phyloP scores from a whole-genome alignment of 1,140 invertebrate genomes.

The Conopomorpha cramerella region DNA sequence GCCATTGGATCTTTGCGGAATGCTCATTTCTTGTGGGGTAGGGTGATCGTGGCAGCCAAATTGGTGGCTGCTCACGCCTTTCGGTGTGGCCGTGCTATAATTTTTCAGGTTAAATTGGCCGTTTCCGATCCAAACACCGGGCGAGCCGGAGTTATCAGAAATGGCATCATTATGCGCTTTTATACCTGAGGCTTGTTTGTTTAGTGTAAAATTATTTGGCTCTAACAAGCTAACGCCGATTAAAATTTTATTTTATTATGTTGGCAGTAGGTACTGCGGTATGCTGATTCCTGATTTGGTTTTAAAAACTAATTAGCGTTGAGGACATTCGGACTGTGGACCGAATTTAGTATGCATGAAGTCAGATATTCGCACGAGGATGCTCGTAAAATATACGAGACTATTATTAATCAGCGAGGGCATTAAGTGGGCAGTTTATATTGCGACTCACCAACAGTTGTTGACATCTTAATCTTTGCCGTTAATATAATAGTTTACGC shows the following conservation, averaged over 20 bases:
- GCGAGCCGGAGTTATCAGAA: conserved; percentile 48
- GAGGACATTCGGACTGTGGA: no score
- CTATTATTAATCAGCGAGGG: conserved; percentile 27
- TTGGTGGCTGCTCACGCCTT: conserved; percentile 51
- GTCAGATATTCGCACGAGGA: conserved; percentile 13
- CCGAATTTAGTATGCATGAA: background rate
- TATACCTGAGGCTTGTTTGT: conserved; percentile 40
- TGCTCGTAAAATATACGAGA: conserved; percentile 22
- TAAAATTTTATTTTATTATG: no score
- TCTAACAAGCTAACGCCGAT: no score
- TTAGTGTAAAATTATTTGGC: no score
- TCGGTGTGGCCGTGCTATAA: conserved; percentile 36
- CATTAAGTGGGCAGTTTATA: conserved; percentile 36
- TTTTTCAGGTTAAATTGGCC: conserved; percentile 38
- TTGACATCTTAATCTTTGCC: conserved; percentile 39
- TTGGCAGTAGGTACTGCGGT: no score
- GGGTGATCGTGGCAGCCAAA: conserved; percentile 19
- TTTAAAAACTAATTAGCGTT: conserved; percentile 14
- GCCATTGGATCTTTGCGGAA: conserved; percentile 25
- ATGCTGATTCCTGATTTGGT: conserved; percentile 11
- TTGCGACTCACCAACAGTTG: conserved; percentile 21
- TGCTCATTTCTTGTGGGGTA: conserved; percentile 27
- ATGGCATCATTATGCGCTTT: no score
- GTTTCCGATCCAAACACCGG: conserved; percentile 22
- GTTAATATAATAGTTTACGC: background rate